Conservation (phyloP, 2,113 vertebrate species). For the Channa argus region DNA sequence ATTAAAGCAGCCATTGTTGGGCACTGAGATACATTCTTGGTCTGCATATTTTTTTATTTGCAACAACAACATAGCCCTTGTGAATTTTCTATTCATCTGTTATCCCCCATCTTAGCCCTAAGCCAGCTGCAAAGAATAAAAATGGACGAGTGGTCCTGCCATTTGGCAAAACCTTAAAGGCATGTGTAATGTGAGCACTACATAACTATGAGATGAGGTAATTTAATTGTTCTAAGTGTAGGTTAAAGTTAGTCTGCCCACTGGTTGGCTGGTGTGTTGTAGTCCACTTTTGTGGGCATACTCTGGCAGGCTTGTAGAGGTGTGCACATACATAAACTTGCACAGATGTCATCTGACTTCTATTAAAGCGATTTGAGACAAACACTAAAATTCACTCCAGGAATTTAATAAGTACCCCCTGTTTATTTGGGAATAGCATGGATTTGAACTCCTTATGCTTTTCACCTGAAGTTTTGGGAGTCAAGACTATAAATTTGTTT, state of each 20-base stretch:
- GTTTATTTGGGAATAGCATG: neutral
- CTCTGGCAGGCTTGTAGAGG: conserved; percentile 1
- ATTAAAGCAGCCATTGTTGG: conserved; percentile 59
- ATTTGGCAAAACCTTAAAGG: conserved; percentile 62
- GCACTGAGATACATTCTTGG: conserved; percentile 39
- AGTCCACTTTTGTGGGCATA: conserved; percentile 24
- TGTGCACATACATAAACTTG: conserved; percentile 6
- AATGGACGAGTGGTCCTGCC: conserved; percentile 65
- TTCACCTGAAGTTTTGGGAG: neutral
- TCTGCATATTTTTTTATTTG: conserved; percentile 43
- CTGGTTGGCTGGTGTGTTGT: conserved; percentile 15
- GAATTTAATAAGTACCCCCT: neutral
- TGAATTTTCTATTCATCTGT: conserved; percentile 61
- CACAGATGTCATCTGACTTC: conserved; percentile 8
- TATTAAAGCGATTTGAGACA: conserved; percentile 13
- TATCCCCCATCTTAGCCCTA: conserved; percentile 13
- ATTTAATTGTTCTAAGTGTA: conserved; percentile 72
- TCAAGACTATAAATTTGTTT: neutral
- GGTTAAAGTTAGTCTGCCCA: conserved; percentile 47
- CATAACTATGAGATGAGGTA: conserved; percentile 70
- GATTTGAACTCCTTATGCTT: neutral
- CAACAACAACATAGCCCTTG: conserved; percentile 45
- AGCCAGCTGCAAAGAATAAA: conserved; percentile 71
- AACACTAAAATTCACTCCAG: neutral
- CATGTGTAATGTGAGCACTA: conserved; percentile 65